These are phyloP conservation scores for Phania funesta DNA, from an alignment of 2,888 invertebrate species.

Conservation along the genomic window DNA sequence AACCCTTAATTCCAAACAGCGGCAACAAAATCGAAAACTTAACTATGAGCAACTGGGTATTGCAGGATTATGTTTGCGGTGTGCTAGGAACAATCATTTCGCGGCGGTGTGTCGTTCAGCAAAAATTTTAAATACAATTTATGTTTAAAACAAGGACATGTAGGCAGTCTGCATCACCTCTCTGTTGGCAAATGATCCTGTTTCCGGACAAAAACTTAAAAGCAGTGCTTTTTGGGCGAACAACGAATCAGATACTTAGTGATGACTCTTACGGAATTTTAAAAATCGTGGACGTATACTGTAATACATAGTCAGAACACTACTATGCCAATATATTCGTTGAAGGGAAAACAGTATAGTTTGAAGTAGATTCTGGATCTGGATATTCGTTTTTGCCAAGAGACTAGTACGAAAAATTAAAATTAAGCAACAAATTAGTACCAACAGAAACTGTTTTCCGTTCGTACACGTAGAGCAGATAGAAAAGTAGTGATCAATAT, in stretches of 20 bases:
- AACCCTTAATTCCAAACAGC: background rate
- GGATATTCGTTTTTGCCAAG: constrained; percentile 22
- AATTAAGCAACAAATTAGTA: background rate
- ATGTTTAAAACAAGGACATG: constrained; percentile 21
- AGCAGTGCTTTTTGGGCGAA: too few species aligned
- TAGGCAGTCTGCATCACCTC: constrained; percentile 15
- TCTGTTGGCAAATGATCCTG: background rate
- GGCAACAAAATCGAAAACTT: background rate
- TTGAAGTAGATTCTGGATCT: background rate
- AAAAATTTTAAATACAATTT: constrained; percentile 16
- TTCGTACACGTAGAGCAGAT: background rate
- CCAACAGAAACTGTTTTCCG: constrained; percentile 12
- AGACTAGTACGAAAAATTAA: constrained; percentile 1
- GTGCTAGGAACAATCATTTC: constrained; percentile 26
- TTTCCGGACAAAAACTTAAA: too few species aligned
- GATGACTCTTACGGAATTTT: too few species aligned
- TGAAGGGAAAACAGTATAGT: background rate
- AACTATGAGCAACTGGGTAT: constrained; percentile 25
- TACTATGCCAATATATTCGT: background rate
- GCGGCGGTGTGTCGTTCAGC: constrained; percentile 3
- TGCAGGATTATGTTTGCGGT: constrained; percentile 22
- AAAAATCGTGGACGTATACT: constrained; percentile 2
- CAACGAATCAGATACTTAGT: too few species aligned
- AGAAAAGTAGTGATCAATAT: background rate
- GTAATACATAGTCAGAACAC: background rate